phyloP scores from a whole-genome alignment of 1,140 invertebrate species.

The Eumeta japonica region DNA sequence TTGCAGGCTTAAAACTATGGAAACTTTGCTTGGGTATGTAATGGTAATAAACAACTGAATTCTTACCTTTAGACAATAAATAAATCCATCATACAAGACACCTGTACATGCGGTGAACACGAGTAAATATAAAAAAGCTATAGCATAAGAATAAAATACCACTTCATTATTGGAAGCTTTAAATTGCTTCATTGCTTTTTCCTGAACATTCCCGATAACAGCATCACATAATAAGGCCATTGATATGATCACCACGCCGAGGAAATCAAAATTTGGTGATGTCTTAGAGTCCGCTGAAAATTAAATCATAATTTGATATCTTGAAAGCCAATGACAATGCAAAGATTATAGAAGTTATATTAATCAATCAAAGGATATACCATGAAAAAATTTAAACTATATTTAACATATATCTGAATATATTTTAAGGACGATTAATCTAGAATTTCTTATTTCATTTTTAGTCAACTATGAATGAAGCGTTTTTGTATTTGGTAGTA shows the following conservation, averaged over 20 bases:
- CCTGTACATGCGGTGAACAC: slow-evolving; percentile 73
- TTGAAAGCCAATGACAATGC: too few relatives aligned
- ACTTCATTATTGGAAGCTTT: slow-evolving; percentile 86
- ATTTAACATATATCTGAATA: slow-evolving; percentile 1
- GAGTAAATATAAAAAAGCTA: slow-evolving; percentile 85
- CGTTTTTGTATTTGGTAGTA: too few relatives aligned
- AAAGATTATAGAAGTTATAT: too few relatives aligned
- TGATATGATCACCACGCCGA: slow-evolving; percentile 84
- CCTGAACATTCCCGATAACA: slow-evolving; percentile 93
- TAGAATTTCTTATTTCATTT: too few relatives aligned
- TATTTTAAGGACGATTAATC: slow-evolving; percentile 1
- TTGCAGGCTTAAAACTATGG: too few relatives aligned
- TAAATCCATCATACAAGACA: slow-evolving; percentile 71
- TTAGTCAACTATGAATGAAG: too few relatives aligned
- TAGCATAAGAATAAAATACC: slow-evolving; percentile 88
- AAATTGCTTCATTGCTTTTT: slow-evolving; percentile 86
- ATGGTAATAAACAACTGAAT: too few relatives aligned
- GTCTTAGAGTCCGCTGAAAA: slow-evolving; percentile 83
- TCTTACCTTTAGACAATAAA: slow-evolving; percentile 76
- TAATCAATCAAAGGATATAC: too few relatives aligned
- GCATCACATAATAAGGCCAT: slow-evolving; percentile 89
- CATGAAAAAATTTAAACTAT: too few relatives aligned
- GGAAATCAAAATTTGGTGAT: slow-evolving; percentile 81
- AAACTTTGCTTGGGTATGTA: too few relatives aligned
- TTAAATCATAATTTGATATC: too few relatives aligned